These are phyloP conservation scores for Athrips mouffetella DNA, from an alignment of 2,888 invertebrate species.

Conservation along the genomic window DNA sequence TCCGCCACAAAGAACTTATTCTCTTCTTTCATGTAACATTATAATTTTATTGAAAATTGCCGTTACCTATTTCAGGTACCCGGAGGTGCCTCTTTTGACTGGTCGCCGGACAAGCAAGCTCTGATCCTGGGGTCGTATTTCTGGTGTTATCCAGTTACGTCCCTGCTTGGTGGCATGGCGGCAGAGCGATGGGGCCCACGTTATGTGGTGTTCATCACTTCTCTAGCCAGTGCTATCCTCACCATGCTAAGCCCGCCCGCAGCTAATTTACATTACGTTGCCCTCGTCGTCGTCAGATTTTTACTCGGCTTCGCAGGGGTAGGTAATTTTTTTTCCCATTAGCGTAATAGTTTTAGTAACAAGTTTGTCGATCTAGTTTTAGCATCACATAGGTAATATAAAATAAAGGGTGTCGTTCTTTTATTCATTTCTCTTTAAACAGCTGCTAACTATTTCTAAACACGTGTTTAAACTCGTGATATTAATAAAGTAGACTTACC, in stretches of 20 bases:
- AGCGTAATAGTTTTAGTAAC: too few species aligned
- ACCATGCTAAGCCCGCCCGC: constrained; percentile 80
- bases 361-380: too few species aligned
- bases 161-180: constrained; percentile 81
- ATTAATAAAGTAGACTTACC: too few species aligned
- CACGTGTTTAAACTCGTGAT: too few species aligned
- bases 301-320: constrained; percentile 75
- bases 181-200: constrained; percentile 82
- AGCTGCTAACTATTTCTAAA: too few species aligned
- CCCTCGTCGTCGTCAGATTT: constrained; percentile 78
- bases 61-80: constrained; percentile 27
- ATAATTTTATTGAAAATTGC: too few species aligned
- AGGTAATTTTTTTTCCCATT: not conserved
- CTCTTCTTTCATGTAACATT: too few species aligned
- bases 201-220: constrained; percentile 76
- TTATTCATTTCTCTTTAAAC: too few species aligned
- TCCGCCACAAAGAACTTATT: too few species aligned
- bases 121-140: constrained; percentile 82
- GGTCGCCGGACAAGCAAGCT: constrained; percentile 81
- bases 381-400: too few species aligned
- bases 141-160: constrained; percentile 83
- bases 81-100: constrained; percentile 61
- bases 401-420: too few species aligned
- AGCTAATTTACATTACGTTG: constrained; percentile 75
- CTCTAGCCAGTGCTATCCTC: constrained; percentile 70